phyloP scores from a whole-genome alignment of 2,797 vertebrate genomes.

The Aselliscus stoliczkanus region DNA sequence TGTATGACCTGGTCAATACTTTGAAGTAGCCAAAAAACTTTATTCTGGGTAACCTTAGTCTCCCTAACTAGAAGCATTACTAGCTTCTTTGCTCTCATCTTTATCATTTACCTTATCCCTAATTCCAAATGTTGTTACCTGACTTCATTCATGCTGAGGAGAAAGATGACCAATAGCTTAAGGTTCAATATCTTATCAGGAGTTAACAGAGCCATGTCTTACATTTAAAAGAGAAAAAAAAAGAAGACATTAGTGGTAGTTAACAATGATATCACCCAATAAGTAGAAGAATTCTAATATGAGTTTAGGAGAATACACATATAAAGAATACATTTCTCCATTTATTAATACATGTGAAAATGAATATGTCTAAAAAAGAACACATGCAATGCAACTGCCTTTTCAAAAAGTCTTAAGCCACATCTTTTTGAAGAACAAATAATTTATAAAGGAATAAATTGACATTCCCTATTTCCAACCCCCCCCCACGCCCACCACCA shows the following conservation, averaged over 20 bases:
- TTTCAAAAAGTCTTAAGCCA: not conserved
- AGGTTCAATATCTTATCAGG: not conserved
- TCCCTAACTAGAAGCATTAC: not conserved
- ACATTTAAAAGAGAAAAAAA: not conserved
- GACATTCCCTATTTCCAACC: not conserved
- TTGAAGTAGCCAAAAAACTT: not conserved
- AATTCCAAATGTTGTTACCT: not conserved
- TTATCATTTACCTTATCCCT: not conserved
- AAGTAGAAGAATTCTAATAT: not conserved
- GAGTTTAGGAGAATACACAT: not conserved
- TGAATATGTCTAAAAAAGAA: not conserved
- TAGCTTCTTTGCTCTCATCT: not conserved
- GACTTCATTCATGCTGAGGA: not conserved
- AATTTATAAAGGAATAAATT: not conserved
- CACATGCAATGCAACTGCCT: not conserved
- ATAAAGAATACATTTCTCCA: not conserved
- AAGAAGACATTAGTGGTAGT: not conserved
- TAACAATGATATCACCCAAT: not conserved
- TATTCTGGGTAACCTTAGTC: not conserved
- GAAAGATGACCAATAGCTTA: not conserved
- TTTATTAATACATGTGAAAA: not conserved
- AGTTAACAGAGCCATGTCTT: not conserved
- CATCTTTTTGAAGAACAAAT: not conserved
- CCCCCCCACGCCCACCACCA: too few relatives aligned
- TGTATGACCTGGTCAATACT: not conserved